Percentiles rank a stretch among this genome's conserved stretches.
These are phyloP conservation scores for Pseudochirops corinnae DNA, from an alignment of 2,797 vertebrate species.

Conservation along the genomic window DNA sequence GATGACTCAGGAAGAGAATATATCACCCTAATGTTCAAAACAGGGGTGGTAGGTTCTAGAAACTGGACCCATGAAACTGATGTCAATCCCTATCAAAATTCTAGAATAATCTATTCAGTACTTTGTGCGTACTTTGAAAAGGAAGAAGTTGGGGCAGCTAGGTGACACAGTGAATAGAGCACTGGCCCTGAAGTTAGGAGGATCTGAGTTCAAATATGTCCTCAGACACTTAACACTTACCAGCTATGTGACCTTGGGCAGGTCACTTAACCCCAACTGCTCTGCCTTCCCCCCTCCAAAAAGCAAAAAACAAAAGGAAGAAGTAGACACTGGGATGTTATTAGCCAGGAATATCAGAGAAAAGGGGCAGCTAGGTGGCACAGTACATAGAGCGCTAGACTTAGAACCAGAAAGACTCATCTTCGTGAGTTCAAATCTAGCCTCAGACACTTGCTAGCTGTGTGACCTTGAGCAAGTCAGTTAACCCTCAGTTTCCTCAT, in stretches of 20 bases:
- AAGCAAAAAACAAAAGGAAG: background rate
- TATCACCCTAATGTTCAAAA: background rate
- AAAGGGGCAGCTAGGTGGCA: background rate
- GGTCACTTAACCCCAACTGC: too few species aligned
- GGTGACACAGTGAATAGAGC: too few species aligned
- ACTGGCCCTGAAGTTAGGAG: too few species aligned
- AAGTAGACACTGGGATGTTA: background rate
- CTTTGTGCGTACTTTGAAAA: background rate
- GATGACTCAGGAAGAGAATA: background rate
- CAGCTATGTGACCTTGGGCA: too few species aligned
- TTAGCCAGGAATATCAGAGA: background rate
- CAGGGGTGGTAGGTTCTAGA: background rate
- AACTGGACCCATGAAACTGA: background rate
- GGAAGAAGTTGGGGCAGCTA: background rate
- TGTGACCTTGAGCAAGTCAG: background rate
- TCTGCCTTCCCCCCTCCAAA: too few species aligned
- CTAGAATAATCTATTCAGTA: background rate
- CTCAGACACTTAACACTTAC: too few species aligned
- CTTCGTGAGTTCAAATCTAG: background rate
- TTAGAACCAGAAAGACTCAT: background rate
- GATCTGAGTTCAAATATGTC: too few species aligned
- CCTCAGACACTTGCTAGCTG: background rate
- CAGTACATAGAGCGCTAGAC: background rate
- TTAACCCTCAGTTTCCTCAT: background rate
- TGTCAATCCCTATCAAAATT: background rate